These are phyloP conservation scores for Oreortyx pictus DNA, from an alignment of 2,797 vertebrate genomes.

Conservation along the genomic window DNA sequence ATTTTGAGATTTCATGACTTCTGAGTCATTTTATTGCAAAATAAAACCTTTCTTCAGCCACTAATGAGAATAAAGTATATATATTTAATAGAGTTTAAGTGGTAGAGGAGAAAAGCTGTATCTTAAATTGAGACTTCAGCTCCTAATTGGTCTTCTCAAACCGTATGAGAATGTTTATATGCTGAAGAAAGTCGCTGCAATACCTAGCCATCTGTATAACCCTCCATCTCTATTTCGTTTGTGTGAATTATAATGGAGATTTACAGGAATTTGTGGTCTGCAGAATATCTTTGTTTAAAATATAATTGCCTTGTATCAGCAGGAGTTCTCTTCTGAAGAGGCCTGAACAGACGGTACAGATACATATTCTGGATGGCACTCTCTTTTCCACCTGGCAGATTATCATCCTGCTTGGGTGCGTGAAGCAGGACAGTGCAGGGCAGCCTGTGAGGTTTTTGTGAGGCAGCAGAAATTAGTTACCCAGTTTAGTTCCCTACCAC, in stretches of 20 bases:
- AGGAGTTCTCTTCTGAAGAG: background rate
- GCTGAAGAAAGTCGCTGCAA: background rate
- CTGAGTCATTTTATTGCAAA: slow-evolving; percentile 28
- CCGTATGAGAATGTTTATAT: slow-evolving; percentile 22
- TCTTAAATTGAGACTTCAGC: slow-evolving; percentile 28
- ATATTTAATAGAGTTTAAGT: slow-evolving; percentile 60
- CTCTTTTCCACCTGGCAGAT: background rate
- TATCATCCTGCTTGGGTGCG: background rate
- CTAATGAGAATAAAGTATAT: slow-evolving; percentile 61
- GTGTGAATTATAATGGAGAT: slow-evolving; percentile 19
- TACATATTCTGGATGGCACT: background rate
- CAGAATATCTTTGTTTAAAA: slow-evolving; percentile 41
- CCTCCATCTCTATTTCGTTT: slow-evolving; percentile 17
- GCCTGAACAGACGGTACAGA: background rate
- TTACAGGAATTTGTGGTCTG: slow-evolving; percentile 43
- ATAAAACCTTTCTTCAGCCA: slow-evolving; percentile 30
- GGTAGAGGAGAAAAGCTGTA: slow-evolving; percentile 32
- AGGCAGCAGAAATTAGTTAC: background rate
- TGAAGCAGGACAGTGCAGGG: background rate
- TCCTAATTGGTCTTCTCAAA: slow-evolving; percentile 41
- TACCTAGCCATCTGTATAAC: slow-evolving; percentile 25
- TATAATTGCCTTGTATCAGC: background rate
- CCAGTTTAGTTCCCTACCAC: background rate
- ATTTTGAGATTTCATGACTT: slow-evolving; percentile 40
- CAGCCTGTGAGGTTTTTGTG: background rate